Evolutionary conservation across 2,888 invertebrate species (phyloP).

Genomic region (Octonoba sinensis): DNA sequence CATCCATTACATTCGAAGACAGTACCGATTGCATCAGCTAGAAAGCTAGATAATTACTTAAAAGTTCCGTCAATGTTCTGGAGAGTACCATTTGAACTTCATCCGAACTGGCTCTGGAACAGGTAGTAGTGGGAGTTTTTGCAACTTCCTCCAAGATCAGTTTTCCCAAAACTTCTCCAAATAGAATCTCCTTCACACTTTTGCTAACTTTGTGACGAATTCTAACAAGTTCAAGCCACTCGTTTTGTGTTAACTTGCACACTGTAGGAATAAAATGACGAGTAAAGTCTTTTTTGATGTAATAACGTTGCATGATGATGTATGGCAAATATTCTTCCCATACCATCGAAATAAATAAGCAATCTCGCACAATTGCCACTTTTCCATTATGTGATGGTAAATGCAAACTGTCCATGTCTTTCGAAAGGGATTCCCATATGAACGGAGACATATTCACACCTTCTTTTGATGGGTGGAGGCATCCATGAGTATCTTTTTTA

Average conservation of each 20-base stretch:
- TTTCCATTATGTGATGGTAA: too few relatives aligned
- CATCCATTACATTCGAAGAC: conserved; percentile 2
- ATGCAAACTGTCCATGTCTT: too few relatives aligned
- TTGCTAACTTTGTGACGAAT: neutral
- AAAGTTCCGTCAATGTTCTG: neutral
- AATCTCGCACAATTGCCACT: neutral
- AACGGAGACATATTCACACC: neutral
- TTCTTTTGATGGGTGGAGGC: neutral
- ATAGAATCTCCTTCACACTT: neutral
- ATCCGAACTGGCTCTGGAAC: neutral
- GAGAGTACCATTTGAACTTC: neutral
- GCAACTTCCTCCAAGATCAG: neutral
- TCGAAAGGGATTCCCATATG: neutral
- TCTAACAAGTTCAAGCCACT: neutral
- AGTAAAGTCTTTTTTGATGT: too few relatives aligned
- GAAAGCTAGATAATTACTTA: neutral
- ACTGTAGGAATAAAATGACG: neutral
- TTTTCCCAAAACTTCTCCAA: neutral
- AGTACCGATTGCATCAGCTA: neutral
- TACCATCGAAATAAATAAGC: too few relatives aligned
- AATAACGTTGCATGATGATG: too few relatives aligned
- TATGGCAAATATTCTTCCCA: too few relatives aligned
- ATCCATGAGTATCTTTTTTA: neutral
- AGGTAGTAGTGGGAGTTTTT: neutral
- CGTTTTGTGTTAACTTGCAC: neutral